Base-by-base conservation (phyloP, 2,888 invertebrate species). In the Eumacrocentrus americanus region DNA sequence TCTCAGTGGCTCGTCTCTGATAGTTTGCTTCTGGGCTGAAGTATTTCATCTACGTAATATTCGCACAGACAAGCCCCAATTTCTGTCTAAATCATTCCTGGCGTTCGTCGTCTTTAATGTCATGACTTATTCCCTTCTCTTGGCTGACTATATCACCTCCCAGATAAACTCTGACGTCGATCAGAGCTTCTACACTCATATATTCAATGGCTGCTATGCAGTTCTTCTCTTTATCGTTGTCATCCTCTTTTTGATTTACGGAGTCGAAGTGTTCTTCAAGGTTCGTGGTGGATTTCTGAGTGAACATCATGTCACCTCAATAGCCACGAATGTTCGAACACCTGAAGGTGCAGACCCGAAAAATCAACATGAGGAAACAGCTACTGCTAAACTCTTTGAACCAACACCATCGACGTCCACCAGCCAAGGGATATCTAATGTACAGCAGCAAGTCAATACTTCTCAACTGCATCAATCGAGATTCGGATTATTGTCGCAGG, bases 1-100 rank as follows among this genome's bases (percentile, higher is more conserved):
- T 60, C 87, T 95, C 85, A 92, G 94, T 7, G 93, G 94, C 53
- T 91, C 94, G 0, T 95, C 95, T 0, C 85, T 95, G 62, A 91
- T 95, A 68, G 94, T 95, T 67, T 95, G 95, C 82, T 92, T 94
- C 80, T 95, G 95, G 95, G 95, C 95, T 38, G 95, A 95, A 89
- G 91, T 94, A 50, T 95, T 95, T 82, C 95, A 95, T 79, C 83
- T 95, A 56, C 89, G 90, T 66, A 91, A 94, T 77, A 89, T 92
- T 68, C 89, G 90, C 64, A 94, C 91, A 89, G 94, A 95, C 81
- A 89, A 90, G 70, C 92, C 93, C 38, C 89, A 94, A 78, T 95
- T 95, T 82, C 86, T 95, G 51, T 93, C 93, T 57, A 95, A 95
- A 84, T 94, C 94, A 50, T 92, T 94, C 81, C 85, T 94, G 52